Evolutionary conservation across 2,888 invertebrate genomes (phyloP), one percentile per base, ranked within the genome.

Genomic region (Drosophila longiperda): DNA sequence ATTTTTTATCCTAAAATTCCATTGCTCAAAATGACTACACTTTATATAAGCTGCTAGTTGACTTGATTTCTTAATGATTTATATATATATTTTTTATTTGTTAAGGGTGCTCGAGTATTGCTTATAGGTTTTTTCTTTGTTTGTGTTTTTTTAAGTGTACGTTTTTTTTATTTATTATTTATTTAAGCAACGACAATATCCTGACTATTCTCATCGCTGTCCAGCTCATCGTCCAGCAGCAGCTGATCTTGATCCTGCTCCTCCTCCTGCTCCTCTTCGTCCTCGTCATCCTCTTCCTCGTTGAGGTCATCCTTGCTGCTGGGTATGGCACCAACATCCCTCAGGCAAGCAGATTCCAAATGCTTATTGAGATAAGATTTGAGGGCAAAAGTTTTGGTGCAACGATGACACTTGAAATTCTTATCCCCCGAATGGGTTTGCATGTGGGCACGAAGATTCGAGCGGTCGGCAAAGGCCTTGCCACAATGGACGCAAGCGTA

Each of bases 331-430:
- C 84, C 83, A 2, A 77, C 73, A 58, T 95, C 95, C 79, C 95
- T 95, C 89, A 95, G 94, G 93, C 98, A 99, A 33, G 98, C 96
- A 42, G 98, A 97, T 93, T 99, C 98, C 91, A 97, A 95, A 93
- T 99, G 99, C 93, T 99, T 99, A 94, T 97, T 98, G 67, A 98
- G 95, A 94, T 99, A 98, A 80, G 98, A 98, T 93, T 98, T 99
- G 82, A 99, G 95, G 26, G 98, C 98, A 93, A 99, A 99, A 33
- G 96, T 96, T 94, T 98, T 98, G 91, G 96, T 95, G 93, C 99
- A 99, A 76, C 96, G 95, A 80, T 95, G 93, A 92, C 99, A 99
- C 92, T 96, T 95, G 94, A 96, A 97, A 93, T 97, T 97, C 94
- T 98, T 98, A 92, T 97, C 97, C 45, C 96, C 94, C 42, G 98